phyloP scores from a whole-genome alignment of 2,888 invertebrate species.

The Onthophagus sagittarius region DNA sequence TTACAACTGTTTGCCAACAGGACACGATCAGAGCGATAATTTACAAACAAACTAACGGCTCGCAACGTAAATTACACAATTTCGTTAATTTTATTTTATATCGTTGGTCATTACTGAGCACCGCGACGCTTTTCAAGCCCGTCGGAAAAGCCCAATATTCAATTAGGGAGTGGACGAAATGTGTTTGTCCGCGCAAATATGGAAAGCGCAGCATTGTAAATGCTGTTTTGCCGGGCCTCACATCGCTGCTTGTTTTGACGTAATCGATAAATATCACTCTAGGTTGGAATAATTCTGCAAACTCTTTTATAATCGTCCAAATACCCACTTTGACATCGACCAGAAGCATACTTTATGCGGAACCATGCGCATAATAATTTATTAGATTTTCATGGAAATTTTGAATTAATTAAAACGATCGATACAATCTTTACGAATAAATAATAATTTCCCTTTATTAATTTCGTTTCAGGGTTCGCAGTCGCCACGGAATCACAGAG shows the following conservation, averaged over 20 bases:
- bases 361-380: not conserved
- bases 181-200: not conserved
- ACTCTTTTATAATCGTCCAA: not conserved
- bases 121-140: not conserved
- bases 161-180: not conserved
- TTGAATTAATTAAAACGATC: not conserved
- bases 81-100: not conserved
- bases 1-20: not conserved
- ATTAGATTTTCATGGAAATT: not conserved
- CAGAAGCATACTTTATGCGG: not conserved
- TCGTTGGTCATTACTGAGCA: not conserved
- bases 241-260: not conserved
- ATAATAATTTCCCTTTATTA: slow-evolving; percentile 13
- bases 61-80: not conserved
- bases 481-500: slow-evolving; percentile 26
- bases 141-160: not conserved
- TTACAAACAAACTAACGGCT: not conserved
- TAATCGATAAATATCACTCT: not conserved
- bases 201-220: not conserved
- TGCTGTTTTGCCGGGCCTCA: not conserved
- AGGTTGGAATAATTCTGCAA: not conserved
- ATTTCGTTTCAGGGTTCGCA: slow-evolving; percentile 15
- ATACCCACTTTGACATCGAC: not conserved
- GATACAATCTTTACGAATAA: not conserved
- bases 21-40: not conserved